Evolutionary conservation across 2,797 vertebrate species (phyloP), one percentile per base, ranked within the genome.

Genomic region (Dipus sagitta): DNA sequence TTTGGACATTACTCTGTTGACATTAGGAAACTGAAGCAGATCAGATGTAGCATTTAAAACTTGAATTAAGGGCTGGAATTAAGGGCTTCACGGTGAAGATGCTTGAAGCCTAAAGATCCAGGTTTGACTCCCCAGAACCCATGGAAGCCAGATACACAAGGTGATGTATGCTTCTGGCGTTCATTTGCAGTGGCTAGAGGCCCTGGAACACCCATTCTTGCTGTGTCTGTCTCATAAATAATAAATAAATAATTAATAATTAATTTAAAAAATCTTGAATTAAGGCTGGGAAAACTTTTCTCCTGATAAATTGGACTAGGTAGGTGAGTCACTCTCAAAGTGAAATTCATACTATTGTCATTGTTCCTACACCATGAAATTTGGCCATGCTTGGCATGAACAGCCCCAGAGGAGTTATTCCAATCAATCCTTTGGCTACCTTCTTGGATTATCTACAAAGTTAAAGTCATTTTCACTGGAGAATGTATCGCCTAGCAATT

Each of bases 1-100:
- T 91, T 94, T 84, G 86, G 77, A 81, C 71, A 21, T 94, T 88
- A 93, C 52, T 30, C 75, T 94, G 78, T 88, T 96, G 95, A 94
- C 80, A 94, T 94, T 71, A 92, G 76, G 68, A 92, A 94, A 70
- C 75, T 4, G 52, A 89, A 68, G 60, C 30, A 38, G 62, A 87
- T 79, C n/a, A 30, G 26, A 77, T 17, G 80, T 72, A 92, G 67
- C 70, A 79, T 93, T 71, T 86, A 79, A 81, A 82, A 93, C n/a
- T 1, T 93, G 87, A 94, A 65, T 93, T 88, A 72, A 93, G 82
- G 62, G 47, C 47, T 47, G 47, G 47, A 47, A 38, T 38, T 38
- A 11, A 47, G 47, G 47, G 47, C 47, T 47, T 9, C 8, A 11
- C 2, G 47, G 47, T 47, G 6, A 47, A 47, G 47, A 11, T 11